Percentiles rank a stretch among this genome's conserved stretches.
Evolutionary conservation across 2,888 invertebrate species (phyloP).

Genomic region (Incurvaria masculella): DNA sequence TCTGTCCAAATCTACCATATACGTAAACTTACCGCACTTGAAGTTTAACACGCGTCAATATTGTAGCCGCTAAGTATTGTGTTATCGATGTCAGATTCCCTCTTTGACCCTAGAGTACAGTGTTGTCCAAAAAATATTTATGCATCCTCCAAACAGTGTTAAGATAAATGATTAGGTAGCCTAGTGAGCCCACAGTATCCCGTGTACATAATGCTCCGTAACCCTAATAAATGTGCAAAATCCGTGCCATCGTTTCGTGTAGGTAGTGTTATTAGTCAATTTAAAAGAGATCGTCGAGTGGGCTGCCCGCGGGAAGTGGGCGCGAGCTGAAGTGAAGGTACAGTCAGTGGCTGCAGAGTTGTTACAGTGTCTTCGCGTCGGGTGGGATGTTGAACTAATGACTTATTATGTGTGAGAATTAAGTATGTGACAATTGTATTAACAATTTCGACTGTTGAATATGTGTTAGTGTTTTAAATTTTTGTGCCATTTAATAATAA

Average conservation of each 20-base stretch:
- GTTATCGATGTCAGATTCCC: background rate
- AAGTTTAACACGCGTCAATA: background rate
- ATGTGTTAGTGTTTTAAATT: constrained; percentile 55
- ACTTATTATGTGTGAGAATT: background rate
- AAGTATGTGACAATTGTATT: background rate
- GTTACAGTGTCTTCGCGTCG: constrained; percentile 17
- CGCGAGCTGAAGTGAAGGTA: too few species aligned
- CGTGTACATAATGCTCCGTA: too few species aligned
- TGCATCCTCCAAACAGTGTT: background rate
- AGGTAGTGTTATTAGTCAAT: constrained; percentile 36
- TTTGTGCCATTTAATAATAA: constrained; percentile 56
- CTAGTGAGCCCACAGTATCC: background rate
- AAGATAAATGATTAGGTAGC: background rate
- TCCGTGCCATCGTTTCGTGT: constrained; percentile 57
- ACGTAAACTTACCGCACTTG: background rate
- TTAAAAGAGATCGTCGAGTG: too few species aligned
- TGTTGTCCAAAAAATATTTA: background rate
- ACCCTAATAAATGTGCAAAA: constrained; percentile 42
- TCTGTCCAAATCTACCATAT: constrained; percentile 2
- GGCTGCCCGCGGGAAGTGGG: too few species aligned
- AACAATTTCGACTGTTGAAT: constrained; percentile 37
- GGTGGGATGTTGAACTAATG: constrained; percentile 16
- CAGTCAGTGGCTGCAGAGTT: constrained; percentile 11
- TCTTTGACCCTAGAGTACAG: background rate
- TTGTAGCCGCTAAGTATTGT: too few species aligned